A percentile compares a stretch with the other conserved stretches of the same genome.
These are phyloP conservation scores for Melanostigma gelatinosum DNA, from an alignment of 2,113 vertebrate species.

Conservation along the genomic window DNA sequence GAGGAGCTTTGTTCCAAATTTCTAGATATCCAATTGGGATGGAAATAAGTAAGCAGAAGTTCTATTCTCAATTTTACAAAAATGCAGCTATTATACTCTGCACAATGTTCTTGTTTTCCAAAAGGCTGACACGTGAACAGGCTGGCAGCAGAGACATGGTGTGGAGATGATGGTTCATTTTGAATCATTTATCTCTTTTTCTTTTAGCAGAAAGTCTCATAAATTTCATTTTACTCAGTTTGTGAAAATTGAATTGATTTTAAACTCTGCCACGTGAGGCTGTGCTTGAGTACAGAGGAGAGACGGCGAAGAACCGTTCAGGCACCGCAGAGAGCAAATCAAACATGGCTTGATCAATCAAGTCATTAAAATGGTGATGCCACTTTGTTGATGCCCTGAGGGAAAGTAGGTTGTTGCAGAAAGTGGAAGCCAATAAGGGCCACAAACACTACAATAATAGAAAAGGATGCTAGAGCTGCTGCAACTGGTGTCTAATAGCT, in stretches of 20 bases:
- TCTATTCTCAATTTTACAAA: conserved; percentile 11
- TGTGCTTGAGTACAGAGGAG: neutral
- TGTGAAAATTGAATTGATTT: conserved; percentile 15
- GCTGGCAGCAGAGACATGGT: conserved; percentile 25
- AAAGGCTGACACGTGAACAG: neutral
- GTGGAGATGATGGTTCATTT: conserved; percentile 22
- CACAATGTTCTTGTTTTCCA: conserved; percentile 30
- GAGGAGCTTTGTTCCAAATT: conserved; percentile 39
- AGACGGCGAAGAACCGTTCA: conserved; percentile 3
- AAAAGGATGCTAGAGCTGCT: conserved; percentile 4
- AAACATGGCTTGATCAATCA: conserved; percentile 53
- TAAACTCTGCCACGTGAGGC: conserved; percentile 8
- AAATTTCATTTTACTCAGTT: conserved; percentile 24
- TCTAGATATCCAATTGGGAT: conserved; percentile 29
- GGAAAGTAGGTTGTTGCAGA: conserved; percentile 46
- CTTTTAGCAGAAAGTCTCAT: neutral
- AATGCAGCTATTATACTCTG: neutral
- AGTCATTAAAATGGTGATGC: conserved; percentile 57
- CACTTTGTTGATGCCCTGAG: conserved; percentile 44
- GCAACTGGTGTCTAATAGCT: conserved; percentile 12
- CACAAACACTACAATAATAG: conserved; percentile 21
- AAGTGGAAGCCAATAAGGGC: conserved; percentile 18
- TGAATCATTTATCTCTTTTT: conserved; percentile 26
- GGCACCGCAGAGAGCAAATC: conserved; percentile 31
- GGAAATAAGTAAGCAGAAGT: conserved; percentile 31